Evolutionary conservation across 2,797 vertebrate species (phyloP), one percentile per base, ranked within the genome.

Genomic region (Microcaecilia unicolor): DNA sequence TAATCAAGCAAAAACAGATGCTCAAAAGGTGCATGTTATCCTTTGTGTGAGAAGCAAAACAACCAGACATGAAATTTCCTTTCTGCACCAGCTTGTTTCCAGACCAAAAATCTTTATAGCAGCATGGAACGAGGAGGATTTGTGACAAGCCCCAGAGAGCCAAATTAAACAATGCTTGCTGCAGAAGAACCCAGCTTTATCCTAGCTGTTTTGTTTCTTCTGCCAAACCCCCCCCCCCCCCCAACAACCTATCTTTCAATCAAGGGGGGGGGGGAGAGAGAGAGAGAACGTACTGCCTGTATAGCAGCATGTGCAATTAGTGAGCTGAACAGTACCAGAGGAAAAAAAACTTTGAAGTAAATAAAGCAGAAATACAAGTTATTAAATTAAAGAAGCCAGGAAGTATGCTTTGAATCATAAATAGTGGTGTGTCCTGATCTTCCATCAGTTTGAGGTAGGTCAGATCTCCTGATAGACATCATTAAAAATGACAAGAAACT

Each of bases 221-320:
- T 11, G 41, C 2, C 25, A 13, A 66, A 37, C 48, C 40, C 16
- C 45, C 12, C 47, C 19, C 20, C 64, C 65, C 24, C 37, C 15
- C 51, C 49, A 44, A 47, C 64, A 42, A 16, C n/a, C n/a, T 12
- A n/a, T n/a, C n/a, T n/a, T n/a, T n/a, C n/a, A n/a, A n/a, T n/a
- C n/a, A n/a, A n/a, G n/a, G n/a, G n/a, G n/a, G n/a, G n/a, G n/a
- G n/a, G n/a, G n/a, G n/a, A n/a, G n/a, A n/a, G n/a, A n/a, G n/a
- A n/a, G n/a, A n/a, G n/a, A n/a, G n/a, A n/a, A n/a, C n/a, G n/a
- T n/a, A 44, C 18, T 35, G 4, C 13, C 31, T 41, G n/a, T 15
- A 28, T 44, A 54, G 13, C 5, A 49, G 34, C 29, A 45, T 60
- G 78, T 68, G 51, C 61, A 87, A 83, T 87, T 83, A 80, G 40